Percentiles rank a stretch among this genome's conserved stretches.
phyloP scores from a whole-genome alignment of 2,113 vertebrate genomes.

The Erythrocercus mccallii region DNA sequence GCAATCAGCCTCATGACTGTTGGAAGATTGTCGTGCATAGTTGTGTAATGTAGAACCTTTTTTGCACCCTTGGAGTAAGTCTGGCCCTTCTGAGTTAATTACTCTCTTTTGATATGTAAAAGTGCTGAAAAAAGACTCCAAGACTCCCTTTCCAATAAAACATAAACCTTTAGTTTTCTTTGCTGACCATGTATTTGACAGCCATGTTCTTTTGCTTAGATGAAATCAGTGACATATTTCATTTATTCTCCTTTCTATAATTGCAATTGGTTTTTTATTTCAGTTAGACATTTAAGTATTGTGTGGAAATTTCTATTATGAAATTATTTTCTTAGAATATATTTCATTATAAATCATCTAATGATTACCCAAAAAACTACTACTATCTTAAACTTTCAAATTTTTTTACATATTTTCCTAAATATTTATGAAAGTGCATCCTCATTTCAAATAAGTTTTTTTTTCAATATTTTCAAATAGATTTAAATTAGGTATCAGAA shows the following conservation, averaged over 20 bases:
- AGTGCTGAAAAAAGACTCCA: background rate
- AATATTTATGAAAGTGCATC: background rate
- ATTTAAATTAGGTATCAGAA: background rate
- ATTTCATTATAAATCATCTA: background rate
- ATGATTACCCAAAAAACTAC: background rate
- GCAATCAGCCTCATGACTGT: background rate
- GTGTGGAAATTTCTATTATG: background rate
- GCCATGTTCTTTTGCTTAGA: background rate
- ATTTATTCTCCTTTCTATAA: background rate
- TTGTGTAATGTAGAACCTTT: background rate
- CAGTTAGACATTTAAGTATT: background rate
- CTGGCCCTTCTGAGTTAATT: background rate
- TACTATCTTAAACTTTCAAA: background rate
- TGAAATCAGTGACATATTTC: background rate
- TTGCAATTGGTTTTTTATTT: background rate
- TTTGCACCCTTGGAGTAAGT: background rate
- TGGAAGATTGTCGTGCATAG: background rate
- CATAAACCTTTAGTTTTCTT: background rate
- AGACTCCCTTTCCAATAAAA: background rate
- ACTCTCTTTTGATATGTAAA: background rate
- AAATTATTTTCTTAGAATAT: background rate
- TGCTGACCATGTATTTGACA: background rate
- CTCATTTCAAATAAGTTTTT: background rate
- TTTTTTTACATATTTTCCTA: background rate
- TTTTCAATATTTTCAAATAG: background rate